phyloP scores from a whole-genome alignment of 2,113 vertebrate genomes.

The Chrysemys picta region DNA sequence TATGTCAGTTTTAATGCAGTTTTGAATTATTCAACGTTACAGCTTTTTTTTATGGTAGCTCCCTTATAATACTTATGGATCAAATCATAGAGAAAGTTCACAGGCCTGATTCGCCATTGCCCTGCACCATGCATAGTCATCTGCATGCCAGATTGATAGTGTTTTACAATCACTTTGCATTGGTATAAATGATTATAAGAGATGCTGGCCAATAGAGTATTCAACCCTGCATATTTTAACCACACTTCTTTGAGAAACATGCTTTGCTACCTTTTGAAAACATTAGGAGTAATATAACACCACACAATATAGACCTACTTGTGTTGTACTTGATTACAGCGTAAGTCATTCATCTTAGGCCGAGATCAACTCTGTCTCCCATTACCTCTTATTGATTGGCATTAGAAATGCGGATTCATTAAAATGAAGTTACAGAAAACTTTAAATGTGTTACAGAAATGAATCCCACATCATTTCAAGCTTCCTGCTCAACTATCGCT shows the following conservation, averaged over 20 bases:
- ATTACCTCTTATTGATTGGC: fast-evolving
- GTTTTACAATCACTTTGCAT: not conserved
- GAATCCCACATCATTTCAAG: not conserved
- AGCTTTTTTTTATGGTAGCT: not conserved
- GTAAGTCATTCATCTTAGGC: not conserved
- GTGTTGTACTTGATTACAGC: not conserved
- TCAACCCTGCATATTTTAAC: not conserved
- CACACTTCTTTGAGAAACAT: not conserved
- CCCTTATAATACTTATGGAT: not conserved
- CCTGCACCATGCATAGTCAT: fast-evolving
- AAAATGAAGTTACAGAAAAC: not conserved
- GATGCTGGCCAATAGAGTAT: not conserved
- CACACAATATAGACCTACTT: not conserved
- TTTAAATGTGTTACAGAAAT: not conserved
- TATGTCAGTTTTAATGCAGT: not conserved
- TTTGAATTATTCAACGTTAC: not conserved
- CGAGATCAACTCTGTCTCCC: not conserved
- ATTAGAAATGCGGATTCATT: not conserved
- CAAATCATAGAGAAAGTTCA: not conserved
- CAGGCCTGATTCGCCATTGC: not conserved
- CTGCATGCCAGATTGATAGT: not conserved
- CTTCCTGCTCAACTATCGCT: not conserved
- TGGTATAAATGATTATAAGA: not conserved
- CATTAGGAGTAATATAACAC: not conserved
- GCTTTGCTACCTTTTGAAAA: not conserved